Base-by-base conservation (phyloP, 2,888 invertebrate genomes). In the Drosophila histrio region DNA sequence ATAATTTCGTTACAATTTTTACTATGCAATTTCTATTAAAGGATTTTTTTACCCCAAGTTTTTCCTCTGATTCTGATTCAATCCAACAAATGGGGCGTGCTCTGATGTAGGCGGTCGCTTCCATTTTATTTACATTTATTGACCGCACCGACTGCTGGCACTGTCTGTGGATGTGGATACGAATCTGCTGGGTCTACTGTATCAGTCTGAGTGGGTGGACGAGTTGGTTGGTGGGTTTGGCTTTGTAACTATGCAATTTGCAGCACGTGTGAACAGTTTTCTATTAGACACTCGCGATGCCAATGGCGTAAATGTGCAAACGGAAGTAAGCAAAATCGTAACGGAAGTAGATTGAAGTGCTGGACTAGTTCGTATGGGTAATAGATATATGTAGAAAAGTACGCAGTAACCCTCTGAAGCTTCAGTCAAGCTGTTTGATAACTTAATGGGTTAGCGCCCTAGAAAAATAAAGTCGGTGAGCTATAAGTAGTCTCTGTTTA, bases 51-150 rank as follows among this genome's bases (percentile, higher is more conserved):
- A 11, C 24, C 21, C 28, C 3, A 13, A 4, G 17, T 6, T 34
- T 21, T 39, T 22, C 13, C 17, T 7, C 13, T 41, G 22, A 7
- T 13, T 49, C 39, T 49, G 54, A 63, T 59, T 41, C 56, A 57
- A 53, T 32, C 47, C 57, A 38, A 58, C 72, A 63, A 69, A 72
- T 46, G 67, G 72, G 76, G 77, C 79, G 72, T 75, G 58, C 15
- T 32, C 56, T 50, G 38, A 26, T 34, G 28, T 62, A 39, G 70
- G 64, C 50, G 71, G 41, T 56, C 47, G 52, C 66, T 39, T 66
- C 56, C 46, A 64, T 69, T 79, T 71, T 83, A 77, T 83, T 83
- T 83, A 77, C 80, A 79, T 83, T 86, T 71, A 77, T 84, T 86
- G 80, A 83, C 84, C 77, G 65, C 71, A 61, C 53, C 57, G 63